Conservation (phyloP, 2,797 vertebrate genomes). For the Trematomus bernacchii region DNA sequence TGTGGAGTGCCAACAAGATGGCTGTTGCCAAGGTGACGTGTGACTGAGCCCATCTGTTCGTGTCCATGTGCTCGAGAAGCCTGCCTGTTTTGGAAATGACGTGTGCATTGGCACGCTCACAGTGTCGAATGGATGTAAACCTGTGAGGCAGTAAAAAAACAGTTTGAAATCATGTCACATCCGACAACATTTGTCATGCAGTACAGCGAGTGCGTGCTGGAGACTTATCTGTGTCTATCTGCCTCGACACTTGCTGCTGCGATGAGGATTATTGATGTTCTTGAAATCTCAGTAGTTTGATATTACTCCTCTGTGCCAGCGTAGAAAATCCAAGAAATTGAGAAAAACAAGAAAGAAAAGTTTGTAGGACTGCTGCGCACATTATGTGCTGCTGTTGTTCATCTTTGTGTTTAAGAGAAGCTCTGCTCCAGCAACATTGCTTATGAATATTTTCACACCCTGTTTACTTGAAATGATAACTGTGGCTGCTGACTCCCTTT, state of each 20-base stretch:
- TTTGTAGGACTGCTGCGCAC: conserved; percentile 23
- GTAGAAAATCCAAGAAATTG: conserved; percentile 29
- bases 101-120: conserved; percentile 47
- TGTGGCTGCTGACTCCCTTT: conserved; percentile 15
- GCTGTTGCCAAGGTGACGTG: conserved; percentile 80
- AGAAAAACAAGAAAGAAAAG: conserved; percentile 10
- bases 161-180: conserved; percentile 45
- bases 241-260: conserved; percentile 51
- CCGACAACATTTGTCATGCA: conserved; percentile 40
- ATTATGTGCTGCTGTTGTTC: conserved; percentile 19
- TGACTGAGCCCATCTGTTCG: conserved; percentile 78
- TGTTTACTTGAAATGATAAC: conserved; percentile 32
- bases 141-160: conserved; percentile 11
- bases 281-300: conserved; percentile 56
- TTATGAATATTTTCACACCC: conserved; percentile 42
- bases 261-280: conserved; percentile 67
- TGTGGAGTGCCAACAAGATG: conserved; percentile 54
- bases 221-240: conserved; percentile 48
- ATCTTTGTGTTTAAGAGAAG: conserved; percentile 10
- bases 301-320: conserved; percentile 49
- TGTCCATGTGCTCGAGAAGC: conserved; percentile 69
- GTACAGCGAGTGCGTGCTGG: conserved; percentile 22
- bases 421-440: conserved; percentile 3
- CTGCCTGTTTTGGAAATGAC: conserved; percentile 67
- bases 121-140: conserved; percentile 29